Evolutionary conservation across 1,140 invertebrate genomes (phyloP).

Genomic region (Odontomachus brunneus): DNA sequence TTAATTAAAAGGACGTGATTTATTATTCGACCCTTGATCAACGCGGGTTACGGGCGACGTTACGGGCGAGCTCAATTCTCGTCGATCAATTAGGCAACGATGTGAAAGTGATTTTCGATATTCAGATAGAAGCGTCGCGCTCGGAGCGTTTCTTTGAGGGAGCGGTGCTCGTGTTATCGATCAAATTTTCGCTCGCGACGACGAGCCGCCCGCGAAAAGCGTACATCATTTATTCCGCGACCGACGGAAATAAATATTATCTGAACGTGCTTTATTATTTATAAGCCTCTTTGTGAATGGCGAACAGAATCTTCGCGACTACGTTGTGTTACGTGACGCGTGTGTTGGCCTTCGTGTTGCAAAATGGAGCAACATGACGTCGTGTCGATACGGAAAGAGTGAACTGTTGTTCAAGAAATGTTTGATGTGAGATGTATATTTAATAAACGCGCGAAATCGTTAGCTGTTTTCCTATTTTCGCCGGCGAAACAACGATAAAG

Average conservation of each 20-base stretch:
- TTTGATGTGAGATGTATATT: conserved; percentile 26
- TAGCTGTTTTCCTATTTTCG: conserved; percentile 11
- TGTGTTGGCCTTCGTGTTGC: neutral
- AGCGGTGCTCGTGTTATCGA: conserved; percentile 19
- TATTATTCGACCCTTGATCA: conserved; percentile 46
- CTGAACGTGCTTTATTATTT: conserved; percentile 38
- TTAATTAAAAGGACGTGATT: conserved; percentile 59
- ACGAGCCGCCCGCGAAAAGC: conserved; percentile 12
- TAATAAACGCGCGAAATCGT: conserved; percentile 30
- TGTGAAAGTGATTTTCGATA: conserved; percentile 6
- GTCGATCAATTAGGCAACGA: neutral
- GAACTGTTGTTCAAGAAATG: neutral
- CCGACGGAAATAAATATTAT: conserved; percentile 43
- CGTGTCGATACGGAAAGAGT: neutral
- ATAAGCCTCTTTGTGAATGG: conserved; percentile 47
- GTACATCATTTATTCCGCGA: conserved; percentile 46
- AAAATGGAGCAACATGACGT: neutral
- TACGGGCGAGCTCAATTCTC: neutral
- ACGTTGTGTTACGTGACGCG: neutral
- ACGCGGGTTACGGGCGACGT: neutral
- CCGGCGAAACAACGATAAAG: conserved; percentile 1
- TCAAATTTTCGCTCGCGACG: neutral
- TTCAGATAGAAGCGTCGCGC: neutral
- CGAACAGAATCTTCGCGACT: conserved; percentile 39
- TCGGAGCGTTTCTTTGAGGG: neutral